Percentiles rank a stretch among this genome's conserved stretches.
phyloP scores from a whole-genome alignment of 2,113 vertebrate species.

The Larimichthys polyactis region DNA sequence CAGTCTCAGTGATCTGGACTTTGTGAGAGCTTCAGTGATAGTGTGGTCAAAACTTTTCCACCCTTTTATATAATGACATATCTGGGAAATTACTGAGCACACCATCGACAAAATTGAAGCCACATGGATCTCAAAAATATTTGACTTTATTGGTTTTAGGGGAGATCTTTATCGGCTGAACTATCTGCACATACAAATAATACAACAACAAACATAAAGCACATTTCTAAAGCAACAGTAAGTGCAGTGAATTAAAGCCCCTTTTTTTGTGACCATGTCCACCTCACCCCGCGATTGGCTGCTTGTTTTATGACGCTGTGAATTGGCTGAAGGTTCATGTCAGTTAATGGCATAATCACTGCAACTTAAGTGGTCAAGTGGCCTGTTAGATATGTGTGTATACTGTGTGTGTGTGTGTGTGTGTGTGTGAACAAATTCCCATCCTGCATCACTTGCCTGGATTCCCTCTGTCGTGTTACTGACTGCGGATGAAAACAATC shows the following conservation, averaged over 20 bases:
- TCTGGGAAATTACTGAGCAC: neutral
- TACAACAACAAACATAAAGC: neutral
- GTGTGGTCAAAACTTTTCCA: constrained; percentile 11
- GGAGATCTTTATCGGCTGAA: neutral
- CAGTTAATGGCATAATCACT: constrained; percentile 56
- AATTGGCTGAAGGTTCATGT: constrained; percentile 55
- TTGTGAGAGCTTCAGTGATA: neutral
- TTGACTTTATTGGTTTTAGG: neutral
- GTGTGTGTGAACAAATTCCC: constrained; percentile 19
- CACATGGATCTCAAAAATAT: constrained; percentile 3
- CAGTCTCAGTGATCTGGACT: neutral
- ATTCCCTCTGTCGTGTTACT: constrained; percentile 47
- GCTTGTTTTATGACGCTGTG: constrained; percentile 22
- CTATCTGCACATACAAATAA: too few species aligned
- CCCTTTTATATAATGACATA: constrained; percentile 38
- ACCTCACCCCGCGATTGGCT: constrained; percentile 34
- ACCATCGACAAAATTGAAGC: neutral
- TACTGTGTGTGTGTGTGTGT: constrained; percentile 9
- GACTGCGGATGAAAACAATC: constrained; percentile 67
- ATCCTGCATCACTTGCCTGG: constrained; percentile 15
- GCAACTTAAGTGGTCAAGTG: constrained; percentile 65
- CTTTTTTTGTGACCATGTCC: neutral
- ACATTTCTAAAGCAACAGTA: too few species aligned
- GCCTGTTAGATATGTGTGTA: constrained; percentile 31
- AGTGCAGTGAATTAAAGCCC: too few species aligned